These are phyloP conservation scores for Congeria kusceri DNA, from an alignment of 2,888 invertebrate species.

Conservation along the genomic window DNA sequence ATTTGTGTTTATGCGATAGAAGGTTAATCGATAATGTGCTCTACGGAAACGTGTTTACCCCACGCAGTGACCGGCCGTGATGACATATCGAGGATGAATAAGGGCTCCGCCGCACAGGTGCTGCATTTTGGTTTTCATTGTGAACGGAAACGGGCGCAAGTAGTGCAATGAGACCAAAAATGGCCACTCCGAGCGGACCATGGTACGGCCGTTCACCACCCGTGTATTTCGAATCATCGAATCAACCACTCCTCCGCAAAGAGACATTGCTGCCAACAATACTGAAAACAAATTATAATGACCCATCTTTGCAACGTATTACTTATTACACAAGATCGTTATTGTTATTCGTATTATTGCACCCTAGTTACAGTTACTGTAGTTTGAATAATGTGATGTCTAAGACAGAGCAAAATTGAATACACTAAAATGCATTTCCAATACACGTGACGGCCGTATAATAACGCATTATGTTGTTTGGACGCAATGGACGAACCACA, in stretches of 20 bases:
- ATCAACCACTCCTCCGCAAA: neutral
- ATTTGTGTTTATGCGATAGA: no score
- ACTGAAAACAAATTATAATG: neutral
- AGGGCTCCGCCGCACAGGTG: constrained; percentile 75
- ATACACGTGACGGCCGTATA: no score
- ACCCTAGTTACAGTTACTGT: no score
- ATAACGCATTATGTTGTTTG: no score
- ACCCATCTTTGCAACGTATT: no score
- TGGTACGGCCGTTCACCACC: constrained; percentile 60
- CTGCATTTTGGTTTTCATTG: constrained; percentile 59
- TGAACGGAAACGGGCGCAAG: constrained; percentile 54
- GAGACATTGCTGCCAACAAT: neutral
- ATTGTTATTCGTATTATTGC: no score
- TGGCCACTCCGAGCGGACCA: constrained; percentile 65
- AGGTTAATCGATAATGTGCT: no score
- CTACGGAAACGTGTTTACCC: constrained; percentile 61
- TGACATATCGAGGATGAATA: constrained; percentile 70
- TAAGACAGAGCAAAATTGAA: no score
- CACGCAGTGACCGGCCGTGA: constrained; percentile 77
- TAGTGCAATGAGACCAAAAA: constrained; percentile 70
- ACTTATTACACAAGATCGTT: no score
- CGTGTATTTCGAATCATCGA: constrained; percentile 27
- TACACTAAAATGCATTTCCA: no score
- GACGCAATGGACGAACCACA: no score
- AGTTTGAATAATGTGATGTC: no score